Conservation (phyloP, 2,113 vertebrate genomes). For the Lynx canadensis region DNA sequence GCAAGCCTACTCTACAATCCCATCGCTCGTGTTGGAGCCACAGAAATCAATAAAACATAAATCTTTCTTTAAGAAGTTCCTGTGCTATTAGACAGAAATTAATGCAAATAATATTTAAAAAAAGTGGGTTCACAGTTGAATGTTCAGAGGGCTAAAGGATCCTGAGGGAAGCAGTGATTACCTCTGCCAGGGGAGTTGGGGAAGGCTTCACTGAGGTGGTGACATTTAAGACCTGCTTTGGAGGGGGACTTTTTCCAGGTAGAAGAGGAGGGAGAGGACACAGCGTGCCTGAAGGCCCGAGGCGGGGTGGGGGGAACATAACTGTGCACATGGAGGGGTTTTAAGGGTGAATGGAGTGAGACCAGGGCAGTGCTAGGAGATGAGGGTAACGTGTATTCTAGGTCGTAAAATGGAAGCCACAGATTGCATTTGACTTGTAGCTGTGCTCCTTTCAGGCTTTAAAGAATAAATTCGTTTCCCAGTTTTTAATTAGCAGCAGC, state of each 20-base stretch:
- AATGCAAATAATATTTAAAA: not conserved
- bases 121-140: not conserved
- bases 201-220: not conserved
- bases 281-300: not conserved
- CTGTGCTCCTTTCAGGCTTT: not conserved
- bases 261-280: not conserved
- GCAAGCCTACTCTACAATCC: not conserved
- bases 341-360: not conserved
- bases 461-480: not conserved
- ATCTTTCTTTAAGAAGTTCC: not conserved
- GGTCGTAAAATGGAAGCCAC: not conserved
- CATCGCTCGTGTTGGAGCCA: not conserved
- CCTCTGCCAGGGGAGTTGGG: not conserved
- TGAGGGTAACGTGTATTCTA: not conserved
- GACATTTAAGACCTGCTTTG: not conserved
- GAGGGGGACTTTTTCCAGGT: not conserved
- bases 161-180: not conserved
- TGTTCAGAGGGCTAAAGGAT: not conserved
- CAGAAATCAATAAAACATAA: not conserved
- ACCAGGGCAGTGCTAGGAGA: not conserved
- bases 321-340: rapidly evolving
- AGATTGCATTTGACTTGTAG: not conserved
- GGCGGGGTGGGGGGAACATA: too few species aligned
- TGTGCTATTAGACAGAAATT: not conserved
- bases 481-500: not conserved